Conservation (phyloP, 2,797 vertebrate genomes). For the Vireo griseus region DNA sequence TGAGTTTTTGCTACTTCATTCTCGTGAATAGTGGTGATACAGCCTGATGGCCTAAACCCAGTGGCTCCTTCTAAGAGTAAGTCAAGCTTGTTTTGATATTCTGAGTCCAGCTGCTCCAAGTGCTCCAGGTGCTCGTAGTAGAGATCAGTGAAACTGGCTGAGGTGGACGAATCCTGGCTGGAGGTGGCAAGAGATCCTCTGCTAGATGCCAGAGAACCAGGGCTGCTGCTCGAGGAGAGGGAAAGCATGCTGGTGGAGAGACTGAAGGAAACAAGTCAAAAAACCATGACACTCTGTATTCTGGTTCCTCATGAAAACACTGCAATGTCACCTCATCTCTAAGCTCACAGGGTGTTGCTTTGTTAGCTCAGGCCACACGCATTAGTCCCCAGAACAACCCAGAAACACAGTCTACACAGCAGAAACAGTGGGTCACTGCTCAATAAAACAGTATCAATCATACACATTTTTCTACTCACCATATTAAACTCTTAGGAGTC, state of each 20-base stretch:
- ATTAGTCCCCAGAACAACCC: neutral
- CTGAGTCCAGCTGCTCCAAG: constrained; percentile 84
- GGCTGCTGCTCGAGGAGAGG: constrained; percentile 95
- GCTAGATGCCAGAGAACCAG: constrained; percentile 91
- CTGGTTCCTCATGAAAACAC: neutral
- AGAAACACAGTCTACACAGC: neutral
- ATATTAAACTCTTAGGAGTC: neutral
- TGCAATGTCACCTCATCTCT: neutral
- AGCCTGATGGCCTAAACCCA: constrained; percentile 87
- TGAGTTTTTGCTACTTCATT: constrained; percentile 85
- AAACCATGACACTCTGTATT: neutral
- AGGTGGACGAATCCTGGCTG: constrained; percentile 89
- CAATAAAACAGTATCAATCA: neutral
- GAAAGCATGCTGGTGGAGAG: constrained; percentile 94
- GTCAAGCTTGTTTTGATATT: constrained; percentile 92
- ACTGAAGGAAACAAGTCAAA: constrained; percentile 72
- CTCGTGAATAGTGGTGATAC: constrained; percentile 94
- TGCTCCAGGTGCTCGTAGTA: constrained; percentile 88
- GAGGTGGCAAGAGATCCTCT: constrained; percentile 90
- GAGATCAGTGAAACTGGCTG: constrained; percentile 92
- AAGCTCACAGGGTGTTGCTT: neutral
- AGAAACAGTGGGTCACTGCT: neutral
- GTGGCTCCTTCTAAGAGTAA: constrained; percentile 85
- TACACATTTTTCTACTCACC: neutral
- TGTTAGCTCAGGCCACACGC: constrained; percentile 27